phyloP scores from a whole-genome alignment of 92 coral and sea anemone species.

The Porites divaricata region DNA sequence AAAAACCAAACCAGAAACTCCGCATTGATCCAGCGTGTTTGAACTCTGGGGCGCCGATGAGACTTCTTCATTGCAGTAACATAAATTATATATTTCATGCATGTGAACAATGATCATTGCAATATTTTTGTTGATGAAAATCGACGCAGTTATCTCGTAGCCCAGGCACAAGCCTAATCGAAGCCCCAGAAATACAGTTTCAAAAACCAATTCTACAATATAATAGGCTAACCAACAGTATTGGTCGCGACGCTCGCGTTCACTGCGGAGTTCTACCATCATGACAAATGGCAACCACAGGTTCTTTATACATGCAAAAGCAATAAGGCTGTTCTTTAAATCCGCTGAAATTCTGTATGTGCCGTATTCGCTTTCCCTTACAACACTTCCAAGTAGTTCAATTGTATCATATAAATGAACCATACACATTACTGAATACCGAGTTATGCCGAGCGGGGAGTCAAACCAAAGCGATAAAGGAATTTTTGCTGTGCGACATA shows the following conservation, averaged over 20 bases:
- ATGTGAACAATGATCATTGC: background rate
- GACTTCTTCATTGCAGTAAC: background rate
- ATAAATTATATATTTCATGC: background rate
- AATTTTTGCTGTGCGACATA: background rate
- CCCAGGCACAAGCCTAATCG: slow-evolving; percentile 6
- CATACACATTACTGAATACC: background rate
- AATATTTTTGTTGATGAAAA: slow-evolving; percentile 28
- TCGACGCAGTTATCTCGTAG: slow-evolving; percentile 1
- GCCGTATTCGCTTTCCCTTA: slow-evolving; percentile 3
- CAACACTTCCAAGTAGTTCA: slow-evolving; percentile 1
- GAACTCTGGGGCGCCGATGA: too few relatives aligned
- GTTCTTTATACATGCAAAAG: slow-evolving; percentile 15
- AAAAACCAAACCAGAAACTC: too few relatives aligned
- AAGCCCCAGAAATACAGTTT: slow-evolving; percentile 23
- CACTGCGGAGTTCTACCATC: background rate
- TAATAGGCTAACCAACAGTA: background rate
- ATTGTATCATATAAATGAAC: slow-evolving; percentile 13
- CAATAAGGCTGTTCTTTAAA: slow-evolving; percentile 3
- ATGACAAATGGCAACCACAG: slow-evolving; percentile 20
- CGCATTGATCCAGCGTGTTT: too few relatives aligned
- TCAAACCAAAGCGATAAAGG: background rate
- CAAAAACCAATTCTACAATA: background rate
- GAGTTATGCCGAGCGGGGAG: background rate
- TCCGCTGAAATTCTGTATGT: background rate
- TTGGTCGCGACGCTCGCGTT: background rate